Evolutionary conservation across 2,113 vertebrate genomes (phyloP).

Genomic region (Nematolebias whitei): DNA sequence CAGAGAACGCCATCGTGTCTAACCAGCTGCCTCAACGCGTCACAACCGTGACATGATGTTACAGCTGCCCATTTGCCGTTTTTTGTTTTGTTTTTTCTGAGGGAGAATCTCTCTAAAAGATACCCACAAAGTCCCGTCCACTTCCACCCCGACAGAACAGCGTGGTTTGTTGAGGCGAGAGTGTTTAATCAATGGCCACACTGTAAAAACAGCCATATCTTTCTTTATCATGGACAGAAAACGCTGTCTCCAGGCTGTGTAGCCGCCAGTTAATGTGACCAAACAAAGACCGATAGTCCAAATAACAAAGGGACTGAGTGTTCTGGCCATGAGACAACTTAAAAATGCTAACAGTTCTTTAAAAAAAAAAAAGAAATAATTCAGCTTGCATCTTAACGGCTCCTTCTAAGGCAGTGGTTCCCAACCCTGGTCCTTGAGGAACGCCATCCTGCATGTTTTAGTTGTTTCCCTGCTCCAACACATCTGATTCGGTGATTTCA

Average conservation of each 20-base stretch:
- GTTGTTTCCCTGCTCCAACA: too few relatives aligned
- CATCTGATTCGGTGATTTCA: too few relatives aligned
- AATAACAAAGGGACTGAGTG: conserved; percentile 35
- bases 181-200: conserved; percentile 47
- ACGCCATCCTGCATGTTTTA: too few relatives aligned
- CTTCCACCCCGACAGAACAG: conserved; percentile 43
- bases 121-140: conserved; percentile 30
- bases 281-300: conserved; percentile 18
- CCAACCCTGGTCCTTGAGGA: too few relatives aligned
- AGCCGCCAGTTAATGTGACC: conserved; percentile 13
- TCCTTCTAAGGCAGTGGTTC: too few relatives aligned
- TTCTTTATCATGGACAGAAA: conserved; percentile 24
- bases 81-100: conserved; percentile 34
- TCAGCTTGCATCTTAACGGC: too few relatives aligned
- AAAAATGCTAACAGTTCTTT: conserved; percentile 5
- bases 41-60: conserved; percentile 57
- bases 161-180: conserved; percentile 37
- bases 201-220: conserved; percentile 47
- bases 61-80: conserved; percentile 45
- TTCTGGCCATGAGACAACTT: conserved; percentile 7
- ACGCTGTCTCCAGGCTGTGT: too few relatives aligned
- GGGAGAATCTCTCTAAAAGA: conserved; percentile 46
- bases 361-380: background rate
- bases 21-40: conserved; percentile 59
- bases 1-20: too few relatives aligned